Base-by-base conservation (phyloP, 2,888 invertebrate genomes). In the Glyphotaelius pellucidus region DNA sequence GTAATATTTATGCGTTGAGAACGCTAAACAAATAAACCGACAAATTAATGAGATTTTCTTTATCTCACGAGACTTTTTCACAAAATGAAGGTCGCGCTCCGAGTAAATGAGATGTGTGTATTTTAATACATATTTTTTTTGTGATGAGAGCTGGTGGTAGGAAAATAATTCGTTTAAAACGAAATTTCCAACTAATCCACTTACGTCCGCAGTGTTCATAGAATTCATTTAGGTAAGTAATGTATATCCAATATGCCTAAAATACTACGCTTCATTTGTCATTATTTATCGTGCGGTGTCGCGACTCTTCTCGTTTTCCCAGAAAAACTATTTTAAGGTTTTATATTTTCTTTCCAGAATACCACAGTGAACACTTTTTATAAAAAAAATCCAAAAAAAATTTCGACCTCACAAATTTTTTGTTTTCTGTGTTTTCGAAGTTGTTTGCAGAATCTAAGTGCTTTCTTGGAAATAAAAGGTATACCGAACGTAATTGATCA, bases 1-100 rank as follows among this genome's bases (percentile, higher is more conserved):
- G 87, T 79, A 91, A 92, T 92, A 92, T 92, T 92, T 91, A 92
- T 90, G 87, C 83, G 32, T n/a, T 88, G 35, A 90, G 91, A 83
- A 81, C 67, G 90, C 91, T 90, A 90, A 92, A 91, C 91, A 67
- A 85, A 90, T 89, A 92, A 91, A 92, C 85, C 52, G 30, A 38
- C 42, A 42, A 89, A 80, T 89, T 89, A 38, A 80, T 84, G 90
- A 52, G 52, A 67, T 84, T 90, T 84, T 83, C 30, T 67, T 25
- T 80, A 80, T 31, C 85, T 84, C 90, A 84, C 91, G 89, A 90
- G 91, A 83, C 38, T 47, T 84, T 67, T 67, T 80, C 31, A 67
- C 31, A 90, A 90, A 42, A 90, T 52, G 84, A 90, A 90, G 90
- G 90, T 90, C 90, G 35, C 84, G 80, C 9, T 31, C 19, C n/a